Conservation (phyloP, 2,888 invertebrate species). For the Zaprionus bogoriensis region DNA sequence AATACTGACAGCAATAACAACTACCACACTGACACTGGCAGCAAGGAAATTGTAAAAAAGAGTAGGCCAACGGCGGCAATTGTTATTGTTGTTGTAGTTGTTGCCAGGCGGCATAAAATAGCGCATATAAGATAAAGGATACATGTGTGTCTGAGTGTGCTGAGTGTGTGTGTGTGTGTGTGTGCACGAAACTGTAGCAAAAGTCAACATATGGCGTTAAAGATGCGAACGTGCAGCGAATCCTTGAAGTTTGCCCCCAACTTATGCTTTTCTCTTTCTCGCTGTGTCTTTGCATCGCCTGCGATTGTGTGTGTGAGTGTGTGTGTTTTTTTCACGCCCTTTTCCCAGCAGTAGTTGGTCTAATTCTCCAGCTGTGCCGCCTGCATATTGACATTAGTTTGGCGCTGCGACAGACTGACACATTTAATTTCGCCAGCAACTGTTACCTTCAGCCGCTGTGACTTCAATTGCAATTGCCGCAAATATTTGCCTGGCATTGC, state of each 20-base stretch:
- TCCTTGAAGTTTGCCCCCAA: slow-evolving; percentile 64
- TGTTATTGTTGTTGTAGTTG: slow-evolving; percentile 36
- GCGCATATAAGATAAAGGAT: slow-evolving; percentile 74
- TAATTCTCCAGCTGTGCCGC: slow-evolving; percentile 45
- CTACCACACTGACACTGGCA: too few relatives aligned
- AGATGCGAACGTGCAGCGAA: slow-evolving; percentile 82
- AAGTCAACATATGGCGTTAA: slow-evolving; percentile 82
- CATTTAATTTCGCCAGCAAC: slow-evolving; percentile 36
- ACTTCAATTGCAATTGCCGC: slow-evolving; percentile 11
- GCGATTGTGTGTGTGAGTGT: too few relatives aligned
- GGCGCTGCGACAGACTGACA: slow-evolving; percentile 26
- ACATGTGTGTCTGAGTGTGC: slow-evolving; percentile 24
- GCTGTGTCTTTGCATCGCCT: not conserved
- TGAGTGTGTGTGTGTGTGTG: slow-evolving; percentile 7
- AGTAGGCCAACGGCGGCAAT: slow-evolving; percentile 41
- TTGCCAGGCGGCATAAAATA: slow-evolving; percentile 70
- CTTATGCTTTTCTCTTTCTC: not conserved
- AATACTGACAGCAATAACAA: slow-evolving; percentile 19
- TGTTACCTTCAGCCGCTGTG: slow-evolving; percentile 19
- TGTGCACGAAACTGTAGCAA: slow-evolving; percentile 75
- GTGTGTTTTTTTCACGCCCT: slow-evolving; percentile 32
- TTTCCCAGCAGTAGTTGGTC: slow-evolving; percentile 21
- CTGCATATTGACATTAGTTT: slow-evolving; percentile 48
- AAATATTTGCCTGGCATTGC: slow-evolving; percentile 36
- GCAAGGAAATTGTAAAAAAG: slow-evolving; percentile 17